Conservation (phyloP, 2,113 vertebrate genomes). For the Podocnemis expansa region DNA sequence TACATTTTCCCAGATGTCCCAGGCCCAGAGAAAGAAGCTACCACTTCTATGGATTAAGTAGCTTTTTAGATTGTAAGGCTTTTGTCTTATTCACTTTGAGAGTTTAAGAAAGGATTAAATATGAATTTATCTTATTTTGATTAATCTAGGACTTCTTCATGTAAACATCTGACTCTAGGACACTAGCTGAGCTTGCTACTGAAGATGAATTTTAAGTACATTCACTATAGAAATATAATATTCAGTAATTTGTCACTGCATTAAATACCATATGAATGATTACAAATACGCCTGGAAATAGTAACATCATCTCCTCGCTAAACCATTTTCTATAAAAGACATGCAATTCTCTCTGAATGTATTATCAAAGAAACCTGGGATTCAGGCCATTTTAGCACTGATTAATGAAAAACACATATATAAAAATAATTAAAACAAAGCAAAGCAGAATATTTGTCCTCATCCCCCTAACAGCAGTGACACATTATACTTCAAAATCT, state of each 20-base stretch:
- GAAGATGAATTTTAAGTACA: not conserved
- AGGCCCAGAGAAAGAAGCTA: not conserved
- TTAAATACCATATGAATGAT: not conserved
- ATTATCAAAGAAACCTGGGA: not conserved
- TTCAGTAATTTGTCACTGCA: not conserved
- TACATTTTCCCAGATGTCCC: not conserved
- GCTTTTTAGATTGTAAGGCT: not conserved
- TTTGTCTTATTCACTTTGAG: not conserved
- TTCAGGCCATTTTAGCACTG: not conserved
- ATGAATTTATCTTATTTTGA: not conserved
- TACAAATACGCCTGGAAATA: not conserved
- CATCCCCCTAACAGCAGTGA: not conserved
- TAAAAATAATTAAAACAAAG: not conserved
- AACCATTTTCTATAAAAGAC: not conserved
- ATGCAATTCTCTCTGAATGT: not conserved
- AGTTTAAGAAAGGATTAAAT: not conserved
- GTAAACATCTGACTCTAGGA: not conserved
- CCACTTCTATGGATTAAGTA: not conserved
- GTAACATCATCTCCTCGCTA: not conserved
- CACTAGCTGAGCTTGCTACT: not conserved
- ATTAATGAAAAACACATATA: not conserved
- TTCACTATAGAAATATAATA: not conserved
- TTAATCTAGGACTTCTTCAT: not conserved
- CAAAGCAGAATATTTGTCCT: not conserved
- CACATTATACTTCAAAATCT: not conserved